Percentiles rank a stretch among this genome's conserved stretches.
These are phyloP conservation scores for Theropithecus gelada DNA, from an alignment of 2,113 vertebrate genomes.

Conservation along the genomic window DNA sequence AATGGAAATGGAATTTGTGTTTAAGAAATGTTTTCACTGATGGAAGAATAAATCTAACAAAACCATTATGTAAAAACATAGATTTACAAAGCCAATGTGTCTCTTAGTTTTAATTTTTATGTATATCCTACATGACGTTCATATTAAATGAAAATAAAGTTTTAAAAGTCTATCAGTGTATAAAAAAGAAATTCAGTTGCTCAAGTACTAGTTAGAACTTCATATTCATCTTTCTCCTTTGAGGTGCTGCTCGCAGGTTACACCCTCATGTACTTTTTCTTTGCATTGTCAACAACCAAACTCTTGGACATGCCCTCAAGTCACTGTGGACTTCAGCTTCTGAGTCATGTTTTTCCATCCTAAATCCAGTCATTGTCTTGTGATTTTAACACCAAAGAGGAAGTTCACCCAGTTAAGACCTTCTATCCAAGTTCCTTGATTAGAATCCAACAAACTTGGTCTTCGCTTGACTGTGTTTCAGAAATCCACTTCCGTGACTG, in stretches of 20 bases:
- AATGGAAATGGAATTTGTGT: slow-evolving; percentile 61
- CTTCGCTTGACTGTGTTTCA: neutral
- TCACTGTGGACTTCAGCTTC: neutral
- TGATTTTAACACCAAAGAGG: neutral
- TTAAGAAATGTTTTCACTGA: slow-evolving; percentile 44
- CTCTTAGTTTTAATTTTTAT: slow-evolving; percentile 35
- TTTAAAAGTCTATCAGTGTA: neutral
- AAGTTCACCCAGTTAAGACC: neutral
- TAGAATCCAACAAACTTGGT: neutral
- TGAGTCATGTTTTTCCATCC: neutral
- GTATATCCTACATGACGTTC: neutral
- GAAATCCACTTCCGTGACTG: neutral
- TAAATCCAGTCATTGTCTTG: neutral
- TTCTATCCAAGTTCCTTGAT: neutral
- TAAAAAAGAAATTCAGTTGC: slow-evolving; percentile 18
- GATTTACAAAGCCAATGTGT: slow-evolving; percentile 41
- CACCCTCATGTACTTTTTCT: neutral
- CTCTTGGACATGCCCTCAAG: neutral
- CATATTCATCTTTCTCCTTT: neutral
- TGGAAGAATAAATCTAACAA: slow-evolving; percentile 51
- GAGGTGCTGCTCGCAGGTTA: neutral
- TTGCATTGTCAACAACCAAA: neutral
- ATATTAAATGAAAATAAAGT: slow-evolving; percentile 52
- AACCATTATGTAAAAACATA: slow-evolving; percentile 14
- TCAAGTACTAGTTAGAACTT: slow-evolving; percentile 22